A percentile compares a stretch with the other conserved stretches of the same genome.
Conservation (phyloP, 1,140 invertebrate genomes). For the Conopomorpha cramerella region DNA sequence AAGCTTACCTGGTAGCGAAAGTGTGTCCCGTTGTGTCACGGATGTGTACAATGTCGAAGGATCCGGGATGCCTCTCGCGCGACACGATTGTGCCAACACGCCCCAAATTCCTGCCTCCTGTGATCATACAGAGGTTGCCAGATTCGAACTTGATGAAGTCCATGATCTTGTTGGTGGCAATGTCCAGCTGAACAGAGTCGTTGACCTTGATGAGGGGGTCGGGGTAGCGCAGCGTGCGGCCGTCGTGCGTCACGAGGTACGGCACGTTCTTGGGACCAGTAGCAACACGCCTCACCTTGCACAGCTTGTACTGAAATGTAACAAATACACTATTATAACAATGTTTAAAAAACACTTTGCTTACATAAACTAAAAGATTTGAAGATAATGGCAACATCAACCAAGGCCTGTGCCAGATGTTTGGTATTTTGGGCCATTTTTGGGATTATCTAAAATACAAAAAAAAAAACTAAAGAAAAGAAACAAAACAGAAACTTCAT, state of each 20-base stretch:
- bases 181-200: conserved; percentile 96
- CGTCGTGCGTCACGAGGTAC: conserved; percentile 95
- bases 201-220: conserved; percentile 97
- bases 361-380: no score
- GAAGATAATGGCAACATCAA: no score
- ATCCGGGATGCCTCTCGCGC: conserved; percentile 97
- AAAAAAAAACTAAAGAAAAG: no score
- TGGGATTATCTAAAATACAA: no score
- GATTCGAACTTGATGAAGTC: conserved; percentile 99
- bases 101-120: conserved; percentile 99
- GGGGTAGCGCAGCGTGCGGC: conserved; percentile 97
- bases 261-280: conserved; percentile 95
- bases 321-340: neutral
- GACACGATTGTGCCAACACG: conserved; percentile 97
- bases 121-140: conserved; percentile 98
- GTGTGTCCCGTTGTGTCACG: conserved; percentile 95
- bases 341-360: no score
- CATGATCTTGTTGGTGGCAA: conserved; percentile 92
- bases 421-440: no score
- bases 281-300: conserved; percentile 89
- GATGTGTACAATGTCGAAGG: conserved; percentile 98
- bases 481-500: no score
- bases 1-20: conserved; percentile 90
- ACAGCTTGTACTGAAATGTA: conserved; percentile 88
- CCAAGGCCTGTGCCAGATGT: no score